Evolutionary conservation across 2,888 invertebrate genomes (phyloP), one percentile per base, ranked within the genome.

Genomic region (Drosophila antonietae): DNA sequence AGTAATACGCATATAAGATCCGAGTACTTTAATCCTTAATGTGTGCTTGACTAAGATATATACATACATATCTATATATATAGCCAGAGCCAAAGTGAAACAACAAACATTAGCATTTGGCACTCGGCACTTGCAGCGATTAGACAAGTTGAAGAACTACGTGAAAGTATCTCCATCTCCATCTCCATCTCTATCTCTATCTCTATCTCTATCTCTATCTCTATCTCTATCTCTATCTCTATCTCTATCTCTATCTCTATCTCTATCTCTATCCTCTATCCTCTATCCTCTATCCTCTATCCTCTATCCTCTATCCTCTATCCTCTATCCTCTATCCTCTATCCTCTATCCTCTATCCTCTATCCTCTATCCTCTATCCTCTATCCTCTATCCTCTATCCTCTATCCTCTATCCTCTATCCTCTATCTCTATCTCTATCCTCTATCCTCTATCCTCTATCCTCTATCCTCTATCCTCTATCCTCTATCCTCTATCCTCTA

Each of bases 11-110:
- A 64, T 65, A 31, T 44, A 57, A 68, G 78, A 56, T 61, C 59
- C 37, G 55, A 78, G 61, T 64, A 65, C 73, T 61, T 62, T 58
- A 58, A 68, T 73, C 67, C 73, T 51, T 60, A 59, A 63, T 60
- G 35, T 63, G 51, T 35, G 20, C 43, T 51, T 62, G 41, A 55
- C 62, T 59, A 59, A 52, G 44, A 33, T 4, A 28, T 28, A 28
- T 28, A 28, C 28, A 55, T 35, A 12, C 2, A 20, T 20, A 20
- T 1, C 1, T 1, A 28, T 1, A 28, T 28, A n/a, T 41, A 41
- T 41, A 55, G 28, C 14, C 55, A 28, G 31, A 28, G 28, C 2
- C 12, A 2, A 20, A 20, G 2, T 20, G 37, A 23, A 15, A 53
- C 18, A 52, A 20, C 35, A 35, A 33, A 14, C 15, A 51, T 58